Conservation (phyloP, 2,113 vertebrate genomes). For the Chionis minor region DNA sequence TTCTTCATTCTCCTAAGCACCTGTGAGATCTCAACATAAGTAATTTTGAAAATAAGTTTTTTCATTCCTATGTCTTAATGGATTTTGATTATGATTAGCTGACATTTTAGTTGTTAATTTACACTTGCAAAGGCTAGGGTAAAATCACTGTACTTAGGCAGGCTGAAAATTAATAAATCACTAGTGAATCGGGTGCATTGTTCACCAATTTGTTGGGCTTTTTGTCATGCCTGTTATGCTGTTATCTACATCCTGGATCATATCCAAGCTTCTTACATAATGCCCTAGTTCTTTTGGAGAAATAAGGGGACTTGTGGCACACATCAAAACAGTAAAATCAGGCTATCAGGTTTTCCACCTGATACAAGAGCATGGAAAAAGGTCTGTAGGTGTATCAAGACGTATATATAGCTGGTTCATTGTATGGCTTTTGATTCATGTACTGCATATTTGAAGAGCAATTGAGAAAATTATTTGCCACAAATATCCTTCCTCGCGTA, state of each 20-base stretch:
- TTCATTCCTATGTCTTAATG: background rate
- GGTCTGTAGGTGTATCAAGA: background rate
- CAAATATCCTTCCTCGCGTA: background rate
- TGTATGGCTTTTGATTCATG: background rate
- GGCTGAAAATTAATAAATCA: slow-evolving; percentile 13
- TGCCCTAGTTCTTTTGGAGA: background rate
- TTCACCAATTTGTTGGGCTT: background rate
- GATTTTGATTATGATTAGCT: background rate
- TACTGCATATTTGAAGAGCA: background rate
- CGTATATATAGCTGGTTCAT: background rate
- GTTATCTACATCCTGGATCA: background rate
- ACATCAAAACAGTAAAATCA: background rate
- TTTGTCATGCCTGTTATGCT: background rate
- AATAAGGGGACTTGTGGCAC: background rate
- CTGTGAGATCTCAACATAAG: background rate
- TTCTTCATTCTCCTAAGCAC: background rate
- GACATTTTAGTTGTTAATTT: background rate
- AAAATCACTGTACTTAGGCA: background rate
- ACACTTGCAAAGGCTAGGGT: background rate
- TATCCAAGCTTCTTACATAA: slow-evolving; percentile 2
- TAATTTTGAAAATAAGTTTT: background rate
- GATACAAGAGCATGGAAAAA: background rate
- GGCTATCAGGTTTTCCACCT: background rate
- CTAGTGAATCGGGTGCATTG: slow-evolving; percentile 11
- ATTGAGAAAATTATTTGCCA: background rate